Evolutionary conservation across 2,797 vertebrate genomes (phyloP).

Genomic region (Sebastes kiyomatsui): DNA sequence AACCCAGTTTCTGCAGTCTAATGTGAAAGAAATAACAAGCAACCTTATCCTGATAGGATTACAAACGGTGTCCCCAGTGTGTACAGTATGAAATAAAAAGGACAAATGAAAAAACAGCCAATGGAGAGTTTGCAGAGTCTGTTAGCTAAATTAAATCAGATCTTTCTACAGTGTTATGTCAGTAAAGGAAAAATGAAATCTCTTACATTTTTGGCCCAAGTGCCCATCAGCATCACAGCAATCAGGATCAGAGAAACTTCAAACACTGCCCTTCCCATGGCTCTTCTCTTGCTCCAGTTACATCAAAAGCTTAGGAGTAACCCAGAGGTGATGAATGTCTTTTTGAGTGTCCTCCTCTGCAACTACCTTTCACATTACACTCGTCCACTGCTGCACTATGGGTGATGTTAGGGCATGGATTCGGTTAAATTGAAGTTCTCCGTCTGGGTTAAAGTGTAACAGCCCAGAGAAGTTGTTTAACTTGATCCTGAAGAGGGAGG

Average conservation of each 20-base stretch:
- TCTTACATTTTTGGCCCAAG: slow-evolving; percentile 65
- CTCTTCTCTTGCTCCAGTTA: slow-evolving; percentile 2
- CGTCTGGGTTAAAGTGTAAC: neutral
- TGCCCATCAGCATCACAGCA: slow-evolving; percentile 43
- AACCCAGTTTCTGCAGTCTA: neutral
- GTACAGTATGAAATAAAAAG: neutral
- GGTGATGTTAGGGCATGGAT: neutral
- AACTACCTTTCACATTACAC: slow-evolving; percentile 4
- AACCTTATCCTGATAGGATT: neutral
- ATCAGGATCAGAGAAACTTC: slow-evolving; percentile 41
- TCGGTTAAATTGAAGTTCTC: neutral
- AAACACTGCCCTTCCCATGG: slow-evolving; percentile 35
- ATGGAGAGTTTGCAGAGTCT: neutral
- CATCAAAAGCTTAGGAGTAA: neutral
- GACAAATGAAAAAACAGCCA: neutral
- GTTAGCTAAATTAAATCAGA: neutral
- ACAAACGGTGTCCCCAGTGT: neutral
- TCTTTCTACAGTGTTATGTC: neutral
- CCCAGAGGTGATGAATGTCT: neutral
- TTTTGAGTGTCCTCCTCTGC: neutral
- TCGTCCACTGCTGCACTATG: neutral
- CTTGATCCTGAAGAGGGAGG: slow-evolving; percentile 42
- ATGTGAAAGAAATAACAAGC: neutral
- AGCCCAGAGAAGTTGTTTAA: slow-evolving; percentile 37
- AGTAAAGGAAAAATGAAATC: neutral